These are phyloP conservation scores for Epicauta chinensis DNA, from an alignment of 1,140 invertebrate species.

Conservation along the genomic window DNA sequence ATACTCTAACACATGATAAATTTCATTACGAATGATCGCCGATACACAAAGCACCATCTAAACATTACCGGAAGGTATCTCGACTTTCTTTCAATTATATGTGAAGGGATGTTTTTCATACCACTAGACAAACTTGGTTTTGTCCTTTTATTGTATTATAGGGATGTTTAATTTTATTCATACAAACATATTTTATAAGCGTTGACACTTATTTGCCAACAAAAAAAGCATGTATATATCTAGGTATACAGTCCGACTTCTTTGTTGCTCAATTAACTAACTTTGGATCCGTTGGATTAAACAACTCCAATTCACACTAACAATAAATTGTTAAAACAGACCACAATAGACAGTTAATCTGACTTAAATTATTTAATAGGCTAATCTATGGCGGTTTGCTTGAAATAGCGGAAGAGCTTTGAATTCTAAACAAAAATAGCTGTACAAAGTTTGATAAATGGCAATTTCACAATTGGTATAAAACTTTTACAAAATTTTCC, in stretches of 20 bases:
- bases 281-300: no score
- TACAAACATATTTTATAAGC: conserved; percentile 20
- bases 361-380: no score
- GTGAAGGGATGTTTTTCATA: conserved; percentile 21
- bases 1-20: conserved; percentile 36
- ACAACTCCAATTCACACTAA: no score
- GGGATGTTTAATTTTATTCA: conserved; percentile 26
- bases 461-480: no score
- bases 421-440: no score
- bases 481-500: no score
- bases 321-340: no score
- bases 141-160: conserved; percentile 20
- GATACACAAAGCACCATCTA: conserved; percentile 30
- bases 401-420: no score
- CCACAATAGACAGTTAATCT: no score
- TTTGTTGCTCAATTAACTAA: not conserved
- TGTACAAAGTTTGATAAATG: no score
- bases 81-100: not conserved
- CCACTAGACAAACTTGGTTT: conserved; percentile 20
- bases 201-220: conserved; percentile 22
- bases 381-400: no score
- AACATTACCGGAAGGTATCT: conserved; percentile 18
- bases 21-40: conserved; percentile 32
- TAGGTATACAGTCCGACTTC: not conserved
- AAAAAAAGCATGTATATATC: no score